Percentiles rank a stretch among this genome's conserved stretches.
These are phyloP conservation scores for Echinops telfairi DNA, from an alignment of 2,113 vertebrate genomes.

Conservation along the genomic window DNA sequence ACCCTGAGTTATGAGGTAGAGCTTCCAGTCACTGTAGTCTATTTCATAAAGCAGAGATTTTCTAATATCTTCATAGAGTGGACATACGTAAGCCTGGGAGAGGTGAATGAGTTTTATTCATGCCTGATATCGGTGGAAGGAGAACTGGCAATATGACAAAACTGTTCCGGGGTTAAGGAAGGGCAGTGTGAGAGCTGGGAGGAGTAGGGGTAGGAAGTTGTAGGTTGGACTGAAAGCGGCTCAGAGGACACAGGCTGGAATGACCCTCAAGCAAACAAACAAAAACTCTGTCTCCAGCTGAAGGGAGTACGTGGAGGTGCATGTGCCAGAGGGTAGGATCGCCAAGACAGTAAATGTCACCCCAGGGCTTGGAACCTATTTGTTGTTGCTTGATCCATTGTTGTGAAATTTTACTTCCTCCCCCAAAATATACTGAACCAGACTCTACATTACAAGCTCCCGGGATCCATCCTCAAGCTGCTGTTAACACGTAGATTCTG, in stretches of 20 bases:
- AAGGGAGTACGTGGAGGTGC: not conserved
- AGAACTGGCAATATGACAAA: slow-evolving; percentile 65
- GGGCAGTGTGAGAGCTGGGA: slow-evolving; percentile 38
- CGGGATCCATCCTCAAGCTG: no score
- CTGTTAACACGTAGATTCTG: no score
- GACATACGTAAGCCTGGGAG: slow-evolving; percentile 50
- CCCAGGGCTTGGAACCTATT: not conserved
- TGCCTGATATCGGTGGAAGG: slow-evolving; percentile 50
- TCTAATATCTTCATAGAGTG: slow-evolving; percentile 55
- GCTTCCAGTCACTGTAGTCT: slow-evolving; percentile 40
- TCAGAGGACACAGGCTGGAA: slow-evolving; percentile 32
- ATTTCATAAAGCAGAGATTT: slow-evolving; percentile 62
- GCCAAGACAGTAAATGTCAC: not conserved
- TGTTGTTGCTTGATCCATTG: not conserved
- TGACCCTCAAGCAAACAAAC: slow-evolving; percentile 13
- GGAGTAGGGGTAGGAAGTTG: not conserved
- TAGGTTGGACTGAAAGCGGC: not conserved
- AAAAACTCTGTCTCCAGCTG: not conserved
- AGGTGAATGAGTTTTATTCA: slow-evolving; percentile 75
- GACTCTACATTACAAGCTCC: no score
- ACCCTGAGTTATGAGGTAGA: slow-evolving; percentile 37
- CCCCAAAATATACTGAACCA: no score
- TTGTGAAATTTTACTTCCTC: not conserved
- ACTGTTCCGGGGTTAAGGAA: not conserved
- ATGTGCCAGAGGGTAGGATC: not conserved